Evolutionary conservation across 2,797 vertebrate genomes (phyloP).

Genomic region (Bucorvus abyssinicus): DNA sequence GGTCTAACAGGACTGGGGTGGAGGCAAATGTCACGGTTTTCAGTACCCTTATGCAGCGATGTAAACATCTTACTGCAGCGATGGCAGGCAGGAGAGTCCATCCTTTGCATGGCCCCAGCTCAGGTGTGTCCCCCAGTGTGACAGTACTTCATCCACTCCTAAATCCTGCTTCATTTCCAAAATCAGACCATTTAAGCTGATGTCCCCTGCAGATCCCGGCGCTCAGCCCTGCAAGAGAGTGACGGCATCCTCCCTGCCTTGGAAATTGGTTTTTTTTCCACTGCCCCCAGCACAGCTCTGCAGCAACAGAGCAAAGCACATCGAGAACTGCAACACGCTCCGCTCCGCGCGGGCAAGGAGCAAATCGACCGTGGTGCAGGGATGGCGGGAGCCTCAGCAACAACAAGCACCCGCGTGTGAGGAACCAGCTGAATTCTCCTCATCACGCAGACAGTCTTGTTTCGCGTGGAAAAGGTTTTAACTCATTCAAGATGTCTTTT

Average conservation of each 20-base stretch:
- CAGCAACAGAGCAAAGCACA: not conserved
- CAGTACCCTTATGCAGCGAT: not conserved
- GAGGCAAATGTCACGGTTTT: not conserved
- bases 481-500: not conserved
- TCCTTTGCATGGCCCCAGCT: not conserved
- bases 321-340: not conserved
- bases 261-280: not conserved
- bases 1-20: not conserved
- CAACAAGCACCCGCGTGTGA: not conserved
- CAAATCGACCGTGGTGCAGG: not conserved
- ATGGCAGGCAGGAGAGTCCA: not conserved
- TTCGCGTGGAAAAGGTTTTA: not conserved
- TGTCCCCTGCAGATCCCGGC: accelerated
- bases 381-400: not conserved
- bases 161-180: not conserved
- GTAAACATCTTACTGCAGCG: not conserved
- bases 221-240: not conserved
- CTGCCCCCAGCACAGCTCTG: not conserved
- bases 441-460: not conserved
- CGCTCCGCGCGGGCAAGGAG: accelerated
- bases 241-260: not conserved
- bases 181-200: too few species aligned
- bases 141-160: not conserved
- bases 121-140: not conserved
- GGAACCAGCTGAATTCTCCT: not conserved